These are phyloP conservation scores for Kryphioiulus occultus DNA, from an alignment of 2,888 invertebrate species.

Conservation along the genomic window DNA sequence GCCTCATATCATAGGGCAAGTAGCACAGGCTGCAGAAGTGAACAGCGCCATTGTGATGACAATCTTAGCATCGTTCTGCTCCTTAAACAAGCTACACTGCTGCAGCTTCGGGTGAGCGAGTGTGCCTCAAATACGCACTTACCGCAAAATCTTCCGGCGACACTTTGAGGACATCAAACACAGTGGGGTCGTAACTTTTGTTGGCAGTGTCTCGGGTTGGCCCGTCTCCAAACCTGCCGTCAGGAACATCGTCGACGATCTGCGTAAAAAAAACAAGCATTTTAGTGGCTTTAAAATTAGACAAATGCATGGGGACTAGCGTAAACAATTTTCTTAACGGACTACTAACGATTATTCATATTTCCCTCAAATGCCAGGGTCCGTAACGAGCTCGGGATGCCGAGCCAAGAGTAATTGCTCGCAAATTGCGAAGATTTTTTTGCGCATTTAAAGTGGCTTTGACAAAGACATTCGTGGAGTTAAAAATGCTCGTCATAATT, in stretches of 20 bases:
- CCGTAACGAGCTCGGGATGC: neutral
- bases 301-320: neutral
- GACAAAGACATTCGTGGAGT: neutral
- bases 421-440: neutral
- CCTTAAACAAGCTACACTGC: no score
- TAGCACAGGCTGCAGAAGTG: neutral
- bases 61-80: neutral
- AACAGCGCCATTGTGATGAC: neutral
- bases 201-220: conserved; percentile 31
- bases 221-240: conserved; percentile 27
- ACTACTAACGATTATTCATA: neutral
- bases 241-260: conserved; percentile 24
- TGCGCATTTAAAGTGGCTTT: neutral
- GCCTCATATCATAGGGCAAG: neutral
- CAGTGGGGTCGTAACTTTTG: conserved; percentile 54
- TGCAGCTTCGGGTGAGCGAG: neutral
- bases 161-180: conserved; percentile 54
- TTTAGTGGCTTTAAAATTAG: neutral
- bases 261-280: neutral
- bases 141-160: conserved; percentile 54
- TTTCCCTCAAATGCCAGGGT: neutral
- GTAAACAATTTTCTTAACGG: neutral
- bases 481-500: neutral
- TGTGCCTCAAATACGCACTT: conserved; percentile 41
- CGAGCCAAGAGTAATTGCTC: neutral